Evolutionary conservation across 1,140 invertebrate genomes (phyloP), one percentile per base, ranked within the genome.

Genomic region (Frieseomelitta varia): DNA sequence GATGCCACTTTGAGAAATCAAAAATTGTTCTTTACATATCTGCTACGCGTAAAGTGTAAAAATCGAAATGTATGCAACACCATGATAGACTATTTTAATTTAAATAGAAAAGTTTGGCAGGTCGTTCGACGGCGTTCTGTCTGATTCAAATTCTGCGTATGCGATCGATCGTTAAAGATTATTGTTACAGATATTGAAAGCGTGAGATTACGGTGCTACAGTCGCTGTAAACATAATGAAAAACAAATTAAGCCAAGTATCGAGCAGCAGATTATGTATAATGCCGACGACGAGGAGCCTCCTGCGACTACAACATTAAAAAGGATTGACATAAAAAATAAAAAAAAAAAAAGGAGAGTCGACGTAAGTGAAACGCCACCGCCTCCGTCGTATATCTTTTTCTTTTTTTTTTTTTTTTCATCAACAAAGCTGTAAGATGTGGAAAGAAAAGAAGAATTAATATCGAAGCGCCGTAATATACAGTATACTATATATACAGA

Each of bases 351-450:
- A 27, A 68, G 17, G 11, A 34, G 24, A 73, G 58, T 56, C 69
- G 55, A 61, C 39, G 67, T 51, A 3, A 85, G 39, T 34, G 56
- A 15, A 6, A 61, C 8, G 39, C 55, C 75, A 72, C 53, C 71
- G 61, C 63, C 61, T 89, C 51, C 85, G 55, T 72, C 63, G 61
- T 79, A 77, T 67, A 56, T 51, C 19, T 88, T 71, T 65, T 81
- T 71, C 14, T 71, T 34, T 67, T 1, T 67, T 67, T 67, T 61
- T 71, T 34, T 67, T 1, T 67, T 67, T 67, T 61, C n/a, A 17
- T n/a, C 27, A 10, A 88, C 78, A 63, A 89, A 89, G 88, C 87
- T 53, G 85, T 68, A 71, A 89, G 77, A 56, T 86, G 51, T 74
- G 58, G 21, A 85, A 53, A 81, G 61, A 84, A 65, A 73, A 79